Conservation (phyloP, 1,140 invertebrate genomes). For the Trachelipus rathkii region DNA sequence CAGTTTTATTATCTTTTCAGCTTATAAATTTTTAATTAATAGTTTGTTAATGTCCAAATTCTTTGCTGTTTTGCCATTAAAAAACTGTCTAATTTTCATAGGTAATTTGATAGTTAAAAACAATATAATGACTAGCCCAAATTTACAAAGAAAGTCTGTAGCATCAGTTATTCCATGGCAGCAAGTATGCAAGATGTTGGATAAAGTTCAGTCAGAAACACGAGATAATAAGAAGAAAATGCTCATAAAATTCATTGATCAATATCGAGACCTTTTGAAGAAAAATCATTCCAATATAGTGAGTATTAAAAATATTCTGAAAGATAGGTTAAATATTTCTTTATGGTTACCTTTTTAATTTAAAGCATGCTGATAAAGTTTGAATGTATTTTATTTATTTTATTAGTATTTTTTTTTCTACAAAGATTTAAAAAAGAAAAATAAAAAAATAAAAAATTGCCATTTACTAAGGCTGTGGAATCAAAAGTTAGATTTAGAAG, state of each 20-base stretch:
- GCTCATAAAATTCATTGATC: slow-evolving; percentile 56
- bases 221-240: slow-evolving; percentile 54
- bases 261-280: slow-evolving; percentile 53
- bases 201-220: slow-evolving; percentile 54
- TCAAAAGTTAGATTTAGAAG: too few relatives aligned
- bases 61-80: too few relatives aligned
- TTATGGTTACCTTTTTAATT: background rate
- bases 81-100: too few relatives aligned
- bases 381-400: too few relatives aligned
- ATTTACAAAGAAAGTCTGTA: background rate
- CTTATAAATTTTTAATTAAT: too few relatives aligned
- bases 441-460: too few relatives aligned
- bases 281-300: slow-evolving; percentile 34
- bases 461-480: too few relatives aligned
- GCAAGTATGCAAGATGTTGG: slow-evolving; percentile 54
- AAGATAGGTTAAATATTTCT: background rate
- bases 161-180: background rate
- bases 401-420: background rate
- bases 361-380: background rate
- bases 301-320: background rate
- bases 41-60: too few relatives aligned
- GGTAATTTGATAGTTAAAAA: too few relatives aligned
- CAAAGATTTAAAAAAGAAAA: too few relatives aligned
- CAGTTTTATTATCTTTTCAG: too few relatives aligned
- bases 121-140: too few relatives aligned